Percentiles rank a stretch among this genome's conserved stretches.
These are phyloP conservation scores for Paragorgia papillata DNA, from an alignment of 92 coral and sea anemone species.

Conservation along the genomic window DNA sequence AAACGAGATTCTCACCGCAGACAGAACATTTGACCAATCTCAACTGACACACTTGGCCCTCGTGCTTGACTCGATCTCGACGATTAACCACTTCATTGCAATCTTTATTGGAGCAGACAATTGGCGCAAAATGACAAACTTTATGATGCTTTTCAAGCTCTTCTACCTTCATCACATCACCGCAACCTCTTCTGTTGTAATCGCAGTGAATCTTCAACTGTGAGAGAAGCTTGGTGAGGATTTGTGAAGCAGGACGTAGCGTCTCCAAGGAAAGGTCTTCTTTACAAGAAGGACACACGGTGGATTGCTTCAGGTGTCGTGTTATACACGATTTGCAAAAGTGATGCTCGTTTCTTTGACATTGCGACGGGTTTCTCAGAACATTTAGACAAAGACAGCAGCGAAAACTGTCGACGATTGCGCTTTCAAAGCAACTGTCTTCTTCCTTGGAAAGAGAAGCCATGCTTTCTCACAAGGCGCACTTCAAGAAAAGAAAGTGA, in stretches of 20 bases:
- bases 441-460: not conserved
- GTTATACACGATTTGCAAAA: constrained; percentile 63
- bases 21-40: not conserved
- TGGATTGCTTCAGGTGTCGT: constrained; percentile 37
- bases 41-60: not conserved
- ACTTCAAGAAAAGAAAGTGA: too few relatives aligned
- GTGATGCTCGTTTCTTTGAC: constrained; percentile 59
- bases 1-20: not conserved
- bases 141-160: constrained; percentile 32
- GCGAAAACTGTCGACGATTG: constrained; percentile 49
- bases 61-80: not conserved
- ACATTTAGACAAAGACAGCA: constrained; percentile 66
- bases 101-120: constrained; percentile 46
- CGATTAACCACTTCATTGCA: constrained; percentile 28
- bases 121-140: constrained; percentile 46
- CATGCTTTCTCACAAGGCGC: not conserved
- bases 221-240: constrained; percentile 52
- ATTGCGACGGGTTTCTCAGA: constrained; percentile 61
- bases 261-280: constrained; percentile 16
- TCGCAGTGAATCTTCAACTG: constrained; percentile 53
- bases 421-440: constrained; percentile 5
- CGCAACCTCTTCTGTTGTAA: constrained; percentile 49
- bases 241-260: constrained; percentile 53
- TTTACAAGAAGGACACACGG: constrained; percentile 60
- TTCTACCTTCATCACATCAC: constrained; percentile 36